Conservation (phyloP, 1,140 invertebrate species). For the Euura lappo region DNA sequence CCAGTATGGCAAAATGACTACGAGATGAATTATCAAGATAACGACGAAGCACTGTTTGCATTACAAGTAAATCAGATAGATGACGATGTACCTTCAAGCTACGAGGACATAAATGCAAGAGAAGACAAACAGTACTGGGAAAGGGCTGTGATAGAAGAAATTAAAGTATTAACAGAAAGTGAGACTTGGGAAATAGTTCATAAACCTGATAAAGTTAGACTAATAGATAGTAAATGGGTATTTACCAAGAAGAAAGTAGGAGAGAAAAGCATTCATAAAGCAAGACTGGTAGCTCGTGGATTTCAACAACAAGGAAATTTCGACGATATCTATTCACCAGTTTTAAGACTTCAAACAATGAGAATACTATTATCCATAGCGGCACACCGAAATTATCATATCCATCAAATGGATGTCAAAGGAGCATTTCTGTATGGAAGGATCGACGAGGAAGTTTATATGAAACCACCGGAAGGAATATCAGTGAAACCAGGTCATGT, state of each 20-base stretch:
- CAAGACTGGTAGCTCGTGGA: constrained; percentile 24
- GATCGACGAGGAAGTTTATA: no score
- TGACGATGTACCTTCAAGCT: not conserved
- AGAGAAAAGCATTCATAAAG: constrained; percentile 15
- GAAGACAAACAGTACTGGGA: no score
- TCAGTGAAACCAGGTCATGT: no score
- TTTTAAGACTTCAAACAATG: no score
- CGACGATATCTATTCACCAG: no score
- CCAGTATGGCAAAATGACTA: not conserved
- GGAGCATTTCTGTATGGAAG: no score
- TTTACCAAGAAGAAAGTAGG: not conserved
- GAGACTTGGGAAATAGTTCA: not conserved
- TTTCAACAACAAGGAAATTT: constrained; percentile 23
- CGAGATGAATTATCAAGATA: not conserved
- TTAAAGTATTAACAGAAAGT: not conserved
- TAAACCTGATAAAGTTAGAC: not conserved
- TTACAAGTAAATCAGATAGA: not conserved
- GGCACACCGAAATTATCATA: no score
- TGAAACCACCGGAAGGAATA: no score
- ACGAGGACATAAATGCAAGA: not conserved
- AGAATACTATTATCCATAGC: no score
- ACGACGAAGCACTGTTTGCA: not conserved
- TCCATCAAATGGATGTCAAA: no score
- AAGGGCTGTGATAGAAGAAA: not conserved
- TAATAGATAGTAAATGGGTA: no score